Evolutionary conservation across 2,888 invertebrate genomes (phyloP), one percentile per base, ranked within the genome.

Genomic region (Gandaritis pyraliata): DNA sequence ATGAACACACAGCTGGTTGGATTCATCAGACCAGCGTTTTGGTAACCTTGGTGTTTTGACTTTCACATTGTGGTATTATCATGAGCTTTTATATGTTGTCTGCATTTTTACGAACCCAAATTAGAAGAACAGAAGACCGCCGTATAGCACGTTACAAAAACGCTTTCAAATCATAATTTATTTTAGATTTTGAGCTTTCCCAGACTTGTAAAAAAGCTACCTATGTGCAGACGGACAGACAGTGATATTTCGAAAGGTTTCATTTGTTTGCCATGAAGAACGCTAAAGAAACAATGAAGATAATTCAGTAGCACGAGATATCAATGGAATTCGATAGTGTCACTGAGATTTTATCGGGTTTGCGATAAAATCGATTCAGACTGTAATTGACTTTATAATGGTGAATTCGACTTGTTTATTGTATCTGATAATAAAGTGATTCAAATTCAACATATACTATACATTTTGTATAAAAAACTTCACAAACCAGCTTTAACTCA

Each of bases 361-460:
- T 39, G 48, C 45, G 52, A 61, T 57, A 57, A 57, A 57, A 56
- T 53, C 41, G 48, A 61, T 36, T 45, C 52, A 18, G 45, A 33
- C 49, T 57, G 49, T 61, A 61, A 61, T 57, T 61, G 61, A 52
- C 68, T 59, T 57, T 56, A 48, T 51, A 57, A 59, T 46, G 48
- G 30, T 15, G 53, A 16, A 23, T 46, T 46, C 23, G 16, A 43
- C 43, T 43, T 13, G 43, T 48, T 33, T 15, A 48, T 33, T 30
- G 48, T 29, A n/a, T 10, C 38, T 43, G 43, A 43, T 41, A 15
- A 41, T 16, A 41, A 41, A 41, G 41, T 41, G 41, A 41, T 43
- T 43, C 16, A 43, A 43, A n/a, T n/a, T n/a, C n/a, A n/a, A n/a
- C 41, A 41, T 41, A n/a, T 41, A 13, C 41, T 41, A 7, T 41